phyloP scores from a whole-genome alignment of 1,140 invertebrate species.

The Stratiolaelaps scimitus region DNA sequence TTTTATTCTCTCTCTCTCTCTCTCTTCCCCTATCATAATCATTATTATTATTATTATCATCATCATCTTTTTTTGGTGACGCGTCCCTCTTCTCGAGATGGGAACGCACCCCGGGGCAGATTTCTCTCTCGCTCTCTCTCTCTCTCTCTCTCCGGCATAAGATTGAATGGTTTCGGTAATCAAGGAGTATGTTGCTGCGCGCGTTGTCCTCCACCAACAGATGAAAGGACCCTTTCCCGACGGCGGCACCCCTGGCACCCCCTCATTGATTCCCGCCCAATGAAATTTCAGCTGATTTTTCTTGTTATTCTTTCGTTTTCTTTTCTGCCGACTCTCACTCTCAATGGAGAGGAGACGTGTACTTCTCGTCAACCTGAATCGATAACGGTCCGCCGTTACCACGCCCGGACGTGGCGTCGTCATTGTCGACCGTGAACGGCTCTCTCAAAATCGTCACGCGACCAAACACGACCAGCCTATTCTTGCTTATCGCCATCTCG shows the following conservation, averaged over 20 bases:
- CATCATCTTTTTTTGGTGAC: not conserved
- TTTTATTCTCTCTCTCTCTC: too few relatives aligned
- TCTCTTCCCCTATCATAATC: not conserved
- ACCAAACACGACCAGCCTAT: too few relatives aligned
- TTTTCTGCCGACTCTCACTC: too few relatives aligned
- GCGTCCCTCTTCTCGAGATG: not conserved
- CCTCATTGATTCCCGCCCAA: not conserved
- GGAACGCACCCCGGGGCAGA: not conserved
- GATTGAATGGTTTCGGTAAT: conserved; percentile 4
- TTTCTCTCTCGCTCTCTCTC: too few relatives aligned
- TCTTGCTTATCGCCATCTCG: too few relatives aligned
- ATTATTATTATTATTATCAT: not conserved
- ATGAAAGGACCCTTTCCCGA: conserved; percentile 6
- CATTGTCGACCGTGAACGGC: too few relatives aligned
- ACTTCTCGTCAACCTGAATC: too few relatives aligned
- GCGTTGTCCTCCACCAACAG: conserved; percentile 3
- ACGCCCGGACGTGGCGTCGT: too few relatives aligned
- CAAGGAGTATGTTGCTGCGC: conserved; percentile 27
- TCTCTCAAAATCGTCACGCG: too few relatives aligned
- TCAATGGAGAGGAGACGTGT: too few relatives aligned
- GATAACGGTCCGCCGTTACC: too few relatives aligned
- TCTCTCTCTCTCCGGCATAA: not conserved
- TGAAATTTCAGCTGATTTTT: not conserved
- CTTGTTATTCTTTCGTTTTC: not conserved
- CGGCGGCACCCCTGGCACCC: not conserved